phyloP scores from a whole-genome alignment of 2,797 vertebrate genomes.

The Tragelaphus oryx region DNA sequence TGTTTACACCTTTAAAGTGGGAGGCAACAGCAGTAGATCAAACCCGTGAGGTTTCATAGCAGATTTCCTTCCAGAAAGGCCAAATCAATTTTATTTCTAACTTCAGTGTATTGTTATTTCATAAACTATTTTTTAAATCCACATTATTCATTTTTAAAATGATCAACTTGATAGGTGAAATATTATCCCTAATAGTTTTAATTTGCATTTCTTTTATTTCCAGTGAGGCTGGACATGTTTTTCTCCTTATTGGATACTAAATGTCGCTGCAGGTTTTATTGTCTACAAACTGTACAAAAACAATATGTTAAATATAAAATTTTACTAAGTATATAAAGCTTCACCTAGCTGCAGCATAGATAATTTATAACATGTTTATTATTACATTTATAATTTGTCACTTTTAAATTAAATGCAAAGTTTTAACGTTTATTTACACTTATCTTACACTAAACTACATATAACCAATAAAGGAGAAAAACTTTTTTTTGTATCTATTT shows the following conservation, averaged over 20 bases:
- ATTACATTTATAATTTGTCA: background rate
- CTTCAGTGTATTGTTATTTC: background rate
- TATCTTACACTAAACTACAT: background rate
- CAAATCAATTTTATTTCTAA: background rate
- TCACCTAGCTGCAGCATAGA: background rate
- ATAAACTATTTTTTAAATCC: background rate
- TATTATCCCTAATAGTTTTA: background rate
- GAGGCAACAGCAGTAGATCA: background rate
- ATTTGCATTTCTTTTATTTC: background rate
- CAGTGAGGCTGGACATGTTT: background rate
- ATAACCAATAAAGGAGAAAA: background rate
- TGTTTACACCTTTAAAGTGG: background rate
- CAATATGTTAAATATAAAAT: background rate
- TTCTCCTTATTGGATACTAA: background rate
- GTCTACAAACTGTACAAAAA: background rate
- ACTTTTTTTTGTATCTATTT: background rate
- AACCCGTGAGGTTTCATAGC: background rate
- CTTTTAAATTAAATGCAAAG: background rate
- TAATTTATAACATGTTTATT: background rate
- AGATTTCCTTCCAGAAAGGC: background rate
- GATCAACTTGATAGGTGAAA: background rate
- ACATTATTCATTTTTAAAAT: background rate
- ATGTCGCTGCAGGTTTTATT: constrained; percentile 7
- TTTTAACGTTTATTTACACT: background rate
- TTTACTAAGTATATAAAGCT: background rate